Conservation (phyloP, 2,113 vertebrate species). For the Microcebus jonahi region DNA sequence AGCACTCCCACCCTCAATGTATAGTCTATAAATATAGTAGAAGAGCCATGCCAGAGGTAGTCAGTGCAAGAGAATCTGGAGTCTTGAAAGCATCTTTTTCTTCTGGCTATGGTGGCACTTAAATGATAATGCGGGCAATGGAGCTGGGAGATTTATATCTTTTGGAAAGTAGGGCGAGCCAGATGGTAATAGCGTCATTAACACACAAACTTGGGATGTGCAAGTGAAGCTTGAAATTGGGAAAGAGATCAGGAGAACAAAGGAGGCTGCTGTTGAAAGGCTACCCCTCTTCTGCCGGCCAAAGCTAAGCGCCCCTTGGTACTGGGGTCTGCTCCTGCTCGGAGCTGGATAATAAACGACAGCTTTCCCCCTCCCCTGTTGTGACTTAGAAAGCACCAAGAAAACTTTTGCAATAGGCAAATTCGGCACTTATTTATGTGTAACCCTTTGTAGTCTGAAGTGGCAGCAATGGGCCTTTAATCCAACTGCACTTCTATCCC, state of each 20-base stretch:
- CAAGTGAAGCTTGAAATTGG: slow-evolving; percentile 91
- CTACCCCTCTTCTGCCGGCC: slow-evolving; percentile 83
- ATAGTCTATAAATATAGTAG: slow-evolving; percentile 68
- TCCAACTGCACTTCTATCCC: slow-evolving; percentile 66
- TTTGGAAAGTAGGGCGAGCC: slow-evolving; percentile 93
- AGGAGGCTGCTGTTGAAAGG: slow-evolving; percentile 91
- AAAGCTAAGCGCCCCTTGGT: slow-evolving; percentile 84
- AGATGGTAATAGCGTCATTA: slow-evolving; percentile 93
- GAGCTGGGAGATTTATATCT: slow-evolving; percentile 90
- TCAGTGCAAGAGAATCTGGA: slow-evolving; percentile 81
- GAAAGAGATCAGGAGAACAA: slow-evolving; percentile 92
- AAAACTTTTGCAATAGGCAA: slow-evolving; percentile 88
- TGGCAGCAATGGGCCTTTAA: slow-evolving; percentile 83
- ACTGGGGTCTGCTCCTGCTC: slow-evolving; percentile 84
- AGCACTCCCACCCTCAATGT: slow-evolving; percentile 5
- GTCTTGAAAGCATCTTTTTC: slow-evolving; percentile 87
- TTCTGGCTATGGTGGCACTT: slow-evolving; percentile 87
- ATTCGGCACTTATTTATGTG: slow-evolving; percentile 86
- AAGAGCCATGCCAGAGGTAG: slow-evolving; percentile 73
- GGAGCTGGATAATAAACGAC: slow-evolving; percentile 84
- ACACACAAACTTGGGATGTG: slow-evolving; percentile 91
- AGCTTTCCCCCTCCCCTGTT: slow-evolving; percentile 83
- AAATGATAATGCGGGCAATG: slow-evolving; percentile 83
- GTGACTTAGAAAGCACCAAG: slow-evolving; percentile 85
- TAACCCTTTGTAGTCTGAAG: slow-evolving; percentile 87